Conservation (phyloP, 1,140 invertebrate species). For the Bombus confusus region DNA sequence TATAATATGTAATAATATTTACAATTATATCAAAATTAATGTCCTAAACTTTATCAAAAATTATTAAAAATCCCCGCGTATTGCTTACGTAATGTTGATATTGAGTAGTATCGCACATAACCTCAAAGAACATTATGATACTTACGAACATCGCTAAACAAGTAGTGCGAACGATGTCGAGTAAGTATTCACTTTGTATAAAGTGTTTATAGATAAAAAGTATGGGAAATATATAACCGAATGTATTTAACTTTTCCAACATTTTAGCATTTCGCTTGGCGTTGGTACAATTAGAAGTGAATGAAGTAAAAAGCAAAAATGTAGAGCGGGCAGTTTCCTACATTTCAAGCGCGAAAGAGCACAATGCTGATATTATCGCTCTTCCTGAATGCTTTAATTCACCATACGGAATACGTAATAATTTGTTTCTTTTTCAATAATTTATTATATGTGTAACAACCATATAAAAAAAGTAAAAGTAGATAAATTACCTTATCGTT, state of each 20-base stretch:
- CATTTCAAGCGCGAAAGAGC: slow-evolving; percentile 89
- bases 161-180: slow-evolving; percentile 67
- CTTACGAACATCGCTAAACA: slow-evolving; percentile 42
- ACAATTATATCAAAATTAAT: not conserved
- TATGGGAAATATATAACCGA: not conserved
- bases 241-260: not conserved
- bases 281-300: slow-evolving; percentile 91
- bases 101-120: slow-evolving; percentile 53
- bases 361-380: slow-evolving; percentile 90
- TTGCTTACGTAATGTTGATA: slow-evolving; percentile 42
- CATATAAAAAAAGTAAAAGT: not conserved
- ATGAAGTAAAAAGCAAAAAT: slow-evolving; percentile 89
- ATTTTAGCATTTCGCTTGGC: slow-evolving; percentile 84
- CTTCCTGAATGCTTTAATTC: slow-evolving; percentile 97
- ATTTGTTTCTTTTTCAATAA: not conserved
- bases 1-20: not conserved
- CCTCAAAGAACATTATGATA: slow-evolving; percentile 63
- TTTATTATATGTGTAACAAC: not conserved
- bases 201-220: not conserved
- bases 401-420: slow-evolving; percentile 92
- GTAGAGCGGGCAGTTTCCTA: slow-evolving; percentile 87
- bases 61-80: not conserved
- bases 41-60: not conserved
- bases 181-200: slow-evolving; percentile 55
- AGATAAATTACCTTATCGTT: not conserved